phyloP scores from a whole-genome alignment of 2,113 vertebrate species.

The Cyphomyrus discorhynchus region DNA sequence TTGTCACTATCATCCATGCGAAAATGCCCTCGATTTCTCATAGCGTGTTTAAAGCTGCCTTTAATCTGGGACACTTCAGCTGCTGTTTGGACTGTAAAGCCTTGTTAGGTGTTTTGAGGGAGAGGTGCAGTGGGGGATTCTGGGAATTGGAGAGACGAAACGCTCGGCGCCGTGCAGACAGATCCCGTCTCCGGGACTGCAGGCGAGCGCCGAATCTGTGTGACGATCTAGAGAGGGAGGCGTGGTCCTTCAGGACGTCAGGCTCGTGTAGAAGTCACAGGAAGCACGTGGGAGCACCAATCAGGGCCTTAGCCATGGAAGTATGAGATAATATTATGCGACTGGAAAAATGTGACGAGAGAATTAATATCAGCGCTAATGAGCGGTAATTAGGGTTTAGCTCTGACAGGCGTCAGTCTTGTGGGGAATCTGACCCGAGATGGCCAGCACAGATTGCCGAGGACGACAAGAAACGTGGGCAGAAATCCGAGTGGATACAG shows the following conservation, averaged over 20 bases:
- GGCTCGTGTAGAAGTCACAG: neutral
- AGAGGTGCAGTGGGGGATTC: neutral
- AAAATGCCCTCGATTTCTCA: neutral
- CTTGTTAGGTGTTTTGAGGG: neutral
- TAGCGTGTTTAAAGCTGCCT: neutral
- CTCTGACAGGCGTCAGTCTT: neutral
- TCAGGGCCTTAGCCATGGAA: neutral
- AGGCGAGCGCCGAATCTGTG: neutral
- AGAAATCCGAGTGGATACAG: neutral
- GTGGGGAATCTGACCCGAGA: neutral
- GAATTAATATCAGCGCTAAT: neutral
- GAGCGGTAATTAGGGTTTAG: neutral
- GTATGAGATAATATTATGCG: neutral
- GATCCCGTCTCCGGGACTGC: neutral
- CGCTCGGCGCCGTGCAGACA: neutral
- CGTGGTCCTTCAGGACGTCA: neutral
- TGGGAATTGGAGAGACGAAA: neutral
- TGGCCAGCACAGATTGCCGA: neutral
- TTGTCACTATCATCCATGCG: neutral
- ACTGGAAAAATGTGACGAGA: neutral
- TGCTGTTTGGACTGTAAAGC: neutral
- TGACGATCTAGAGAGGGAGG: neutral
- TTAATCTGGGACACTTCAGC: neutral
- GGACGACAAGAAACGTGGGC: neutral
- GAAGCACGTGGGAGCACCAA: neutral